phyloP scores from a whole-genome alignment of 1,140 invertebrate species.

The Medauroidea extradentata region DNA sequence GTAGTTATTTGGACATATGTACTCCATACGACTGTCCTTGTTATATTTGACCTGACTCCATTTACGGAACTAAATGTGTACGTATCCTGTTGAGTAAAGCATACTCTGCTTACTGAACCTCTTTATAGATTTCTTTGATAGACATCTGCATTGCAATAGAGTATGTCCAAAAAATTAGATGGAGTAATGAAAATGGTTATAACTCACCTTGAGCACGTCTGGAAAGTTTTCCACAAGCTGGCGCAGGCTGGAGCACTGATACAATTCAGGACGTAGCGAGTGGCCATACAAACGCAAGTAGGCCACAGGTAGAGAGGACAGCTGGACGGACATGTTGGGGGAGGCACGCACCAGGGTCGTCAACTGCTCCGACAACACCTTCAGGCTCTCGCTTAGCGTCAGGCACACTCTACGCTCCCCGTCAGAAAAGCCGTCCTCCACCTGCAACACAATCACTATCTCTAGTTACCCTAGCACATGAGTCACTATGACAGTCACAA shows the following conservation, averaged over 20 bases:
- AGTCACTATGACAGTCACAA: too few species aligned
- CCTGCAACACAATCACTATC: neutral
- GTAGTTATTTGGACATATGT: too few species aligned
- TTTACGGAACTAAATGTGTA: too few species aligned
- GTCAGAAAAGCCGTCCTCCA: constrained; percentile 41
- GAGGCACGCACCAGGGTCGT: constrained; percentile 41
- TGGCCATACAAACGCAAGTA: constrained; percentile 56
- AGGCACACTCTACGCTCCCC: constrained; percentile 54
- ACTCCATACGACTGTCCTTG: too few species aligned
- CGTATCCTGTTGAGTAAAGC: too few species aligned
- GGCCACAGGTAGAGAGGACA: constrained; percentile 46
- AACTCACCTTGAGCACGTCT: constrained; percentile 46
- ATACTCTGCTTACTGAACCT: too few species aligned
- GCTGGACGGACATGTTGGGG: constrained; percentile 24
- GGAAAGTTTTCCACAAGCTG: constrained; percentile 51
- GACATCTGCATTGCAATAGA: too few species aligned
- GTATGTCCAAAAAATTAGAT: too few species aligned
- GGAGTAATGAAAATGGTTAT: neutral
- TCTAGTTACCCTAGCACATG: too few species aligned
- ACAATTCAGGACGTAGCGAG: constrained; percentile 51
- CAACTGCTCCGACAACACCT: constrained; percentile 54
- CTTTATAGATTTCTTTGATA: too few species aligned
- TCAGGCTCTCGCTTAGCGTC: constrained; percentile 49
- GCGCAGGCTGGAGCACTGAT: constrained; percentile 48
- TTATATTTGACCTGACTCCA: too few species aligned